Conservation (phyloP, 2,113 vertebrate species). For the Symphodus melops region DNA sequence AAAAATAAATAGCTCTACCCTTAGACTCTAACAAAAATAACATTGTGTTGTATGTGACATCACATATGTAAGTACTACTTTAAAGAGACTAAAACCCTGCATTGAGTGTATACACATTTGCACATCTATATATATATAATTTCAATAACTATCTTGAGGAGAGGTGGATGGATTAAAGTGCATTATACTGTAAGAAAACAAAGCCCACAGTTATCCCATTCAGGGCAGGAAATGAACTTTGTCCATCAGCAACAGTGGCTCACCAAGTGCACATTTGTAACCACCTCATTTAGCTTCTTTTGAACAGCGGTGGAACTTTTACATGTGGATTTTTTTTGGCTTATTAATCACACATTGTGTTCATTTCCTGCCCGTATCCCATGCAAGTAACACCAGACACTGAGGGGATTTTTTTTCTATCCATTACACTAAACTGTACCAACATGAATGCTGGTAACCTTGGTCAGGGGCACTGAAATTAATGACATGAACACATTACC, state of each 20-base stretch:
- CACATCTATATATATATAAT: slow-evolving; percentile 68
- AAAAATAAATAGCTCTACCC: slow-evolving; percentile 66
- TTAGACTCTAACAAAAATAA: slow-evolving; percentile 71
- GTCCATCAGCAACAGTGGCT: slow-evolving; percentile 24
- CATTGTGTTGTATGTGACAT: slow-evolving; percentile 71
- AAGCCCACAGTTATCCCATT: slow-evolving; percentile 72
- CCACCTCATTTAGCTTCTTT: background rate
- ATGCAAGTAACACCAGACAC: slow-evolving; percentile 74
- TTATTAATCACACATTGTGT: slow-evolving; percentile 8
- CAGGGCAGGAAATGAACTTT: slow-evolving; percentile 66
- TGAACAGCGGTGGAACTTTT: slow-evolving; percentile 32
- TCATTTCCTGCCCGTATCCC: slow-evolving; percentile 66
- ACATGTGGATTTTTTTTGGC: slow-evolving; percentile 23
- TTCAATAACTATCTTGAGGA: slow-evolving; percentile 60
- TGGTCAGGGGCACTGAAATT: slow-evolving; percentile 26
- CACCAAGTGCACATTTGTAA: background rate
- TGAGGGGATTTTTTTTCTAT: slow-evolving; percentile 43
- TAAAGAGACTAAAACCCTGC: slow-evolving; percentile 77
- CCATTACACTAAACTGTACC: slow-evolving; percentile 53
- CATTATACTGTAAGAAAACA: slow-evolving; percentile 76
- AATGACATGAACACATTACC: slow-evolving; percentile 61
- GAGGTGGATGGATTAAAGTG: slow-evolving; percentile 82
- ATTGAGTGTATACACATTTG: slow-evolving; percentile 74
- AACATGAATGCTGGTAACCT: slow-evolving; percentile 55
- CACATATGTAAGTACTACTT: slow-evolving; percentile 65